Conservation (phyloP, 2,797 vertebrate species). For the Gallinago solitaria region DNA sequence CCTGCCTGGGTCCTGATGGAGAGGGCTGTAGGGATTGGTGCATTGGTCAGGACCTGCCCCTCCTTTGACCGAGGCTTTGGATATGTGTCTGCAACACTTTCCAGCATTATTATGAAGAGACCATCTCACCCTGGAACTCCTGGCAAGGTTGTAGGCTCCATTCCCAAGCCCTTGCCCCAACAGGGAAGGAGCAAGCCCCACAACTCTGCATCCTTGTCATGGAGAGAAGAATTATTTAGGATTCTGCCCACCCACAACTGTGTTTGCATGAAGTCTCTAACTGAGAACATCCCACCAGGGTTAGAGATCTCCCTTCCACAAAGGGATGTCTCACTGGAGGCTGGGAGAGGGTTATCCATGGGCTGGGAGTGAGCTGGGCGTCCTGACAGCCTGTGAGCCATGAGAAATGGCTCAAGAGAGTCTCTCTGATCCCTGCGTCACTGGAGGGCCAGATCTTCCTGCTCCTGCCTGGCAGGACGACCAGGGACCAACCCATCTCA, state of each 20-base stretch:
- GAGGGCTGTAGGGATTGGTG: background rate
- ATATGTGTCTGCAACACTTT: background rate
- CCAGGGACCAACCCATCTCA: background rate
- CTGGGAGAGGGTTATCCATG: background rate
- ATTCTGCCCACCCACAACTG: background rate
- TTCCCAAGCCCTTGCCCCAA: rapidly evolving
- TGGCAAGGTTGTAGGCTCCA: background rate
- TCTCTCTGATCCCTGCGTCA: background rate
- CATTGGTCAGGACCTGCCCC: rapidly evolving
- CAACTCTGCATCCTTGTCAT: background rate
- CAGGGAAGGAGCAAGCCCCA: background rate
- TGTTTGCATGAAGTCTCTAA: background rate
- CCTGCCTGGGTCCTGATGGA: background rate
- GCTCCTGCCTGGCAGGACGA: background rate
- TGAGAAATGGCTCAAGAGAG: background rate
- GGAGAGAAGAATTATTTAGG: background rate
- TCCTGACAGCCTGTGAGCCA: background rate
- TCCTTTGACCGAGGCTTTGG: background rate
- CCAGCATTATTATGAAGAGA: background rate
- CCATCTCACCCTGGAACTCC: background rate
- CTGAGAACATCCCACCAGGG: background rate
- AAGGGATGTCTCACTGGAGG: background rate
- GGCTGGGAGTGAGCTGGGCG: rapidly evolving
- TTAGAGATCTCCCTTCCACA: background rate
- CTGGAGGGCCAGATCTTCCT: background rate